Evolutionary conservation across 1,140 invertebrate genomes (phyloP), one percentile per base, ranked within the genome.

Genomic region (Episyrphus balteatus): DNA sequence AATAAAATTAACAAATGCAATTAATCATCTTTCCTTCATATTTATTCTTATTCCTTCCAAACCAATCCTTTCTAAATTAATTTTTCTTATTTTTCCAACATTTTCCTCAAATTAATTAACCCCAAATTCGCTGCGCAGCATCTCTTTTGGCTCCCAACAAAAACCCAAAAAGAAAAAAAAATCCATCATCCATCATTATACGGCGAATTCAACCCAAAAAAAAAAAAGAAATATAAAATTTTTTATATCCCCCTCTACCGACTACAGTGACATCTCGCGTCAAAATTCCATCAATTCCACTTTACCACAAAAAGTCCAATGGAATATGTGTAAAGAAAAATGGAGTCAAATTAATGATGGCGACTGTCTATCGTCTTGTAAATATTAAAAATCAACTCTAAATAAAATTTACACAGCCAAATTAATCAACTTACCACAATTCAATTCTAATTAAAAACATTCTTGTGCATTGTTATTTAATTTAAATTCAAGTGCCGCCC

Each of bases 281-380:
- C 15, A 15, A 40, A 40, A 40, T 17, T 17, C 14, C 15, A 19
- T 10, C 14, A 40, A n/a, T n/a, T n/a, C 15, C 10, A 19, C 38
- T 10, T 10, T n/a, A 5, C 15, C 3, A 40, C 15, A 15, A 19
- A 40, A 19, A 40, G 19, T 19, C 10, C 19, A n/a, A 17, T 42
- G 19, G 18, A 42, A 42, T 5, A 26, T 26, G 21, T 26, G 21
- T 26, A 26, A 26, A 26, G 21, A 26, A 46, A 47, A 41, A 47
- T 47, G 46, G 46, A 47, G 46, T 47, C 37, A 19, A 40, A 41
- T 43, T 41, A 40, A 47, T 47, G 21, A 47, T 47, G 46, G 46
- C 46, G 46, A 31, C 31, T 31, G 46, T 47, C 34, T 46, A 34
- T 47, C n/a, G 15, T 37, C 46, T 39, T 47, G 38, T 47, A 47